A percentile compares a stretch with the other conserved stretches of the same genome.
Conservation (phyloP, 2,113 vertebrate species). For the Platichthys stellatus region DNA sequence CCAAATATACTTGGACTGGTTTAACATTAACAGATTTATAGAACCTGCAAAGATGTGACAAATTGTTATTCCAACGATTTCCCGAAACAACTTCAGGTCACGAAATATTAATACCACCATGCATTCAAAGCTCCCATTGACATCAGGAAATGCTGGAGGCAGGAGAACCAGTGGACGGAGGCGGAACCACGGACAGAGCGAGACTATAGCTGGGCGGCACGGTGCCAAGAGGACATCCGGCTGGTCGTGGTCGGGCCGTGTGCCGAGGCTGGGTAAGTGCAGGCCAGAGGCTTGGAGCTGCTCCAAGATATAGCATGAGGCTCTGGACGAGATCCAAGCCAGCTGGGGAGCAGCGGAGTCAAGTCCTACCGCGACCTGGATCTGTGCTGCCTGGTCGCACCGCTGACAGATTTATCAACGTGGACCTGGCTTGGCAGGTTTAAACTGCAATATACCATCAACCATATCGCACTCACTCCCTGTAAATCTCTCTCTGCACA, state of each 20-base stretch:
- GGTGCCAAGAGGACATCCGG: constrained; percentile 71
- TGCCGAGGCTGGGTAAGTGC: constrained; percentile 51
- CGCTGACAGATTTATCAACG: constrained; percentile 80
- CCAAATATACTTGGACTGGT: not conserved
- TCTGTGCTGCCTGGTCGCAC: constrained; percentile 47
- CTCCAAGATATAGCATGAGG: constrained; percentile 77
- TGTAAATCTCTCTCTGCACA: not conserved
- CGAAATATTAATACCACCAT: not conserved
- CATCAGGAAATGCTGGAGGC: constrained; percentile 5
- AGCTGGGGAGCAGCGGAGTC: constrained; percentile 74
- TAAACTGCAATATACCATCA: constrained; percentile 58
- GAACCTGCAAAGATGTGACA: not conserved
- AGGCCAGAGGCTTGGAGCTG: constrained; percentile 60
- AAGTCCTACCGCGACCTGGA: constrained; percentile 74
- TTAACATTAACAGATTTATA: not conserved
- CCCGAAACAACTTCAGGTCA: not conserved
- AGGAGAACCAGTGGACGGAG: not conserved
- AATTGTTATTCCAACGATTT: not conserved
- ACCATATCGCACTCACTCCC: constrained; percentile 40
- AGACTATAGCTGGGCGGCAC: constrained; percentile 45
- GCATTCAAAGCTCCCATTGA: not conserved
- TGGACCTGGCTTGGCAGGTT: constrained; percentile 32
- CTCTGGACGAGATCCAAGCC: constrained; percentile 78
- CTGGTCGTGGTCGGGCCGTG: constrained; percentile 42
- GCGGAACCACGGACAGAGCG: constrained; percentile 12